Evolutionary conservation across 2,888 invertebrate genomes (phyloP).

Genomic region (Lumbricus terrestris): DNA sequence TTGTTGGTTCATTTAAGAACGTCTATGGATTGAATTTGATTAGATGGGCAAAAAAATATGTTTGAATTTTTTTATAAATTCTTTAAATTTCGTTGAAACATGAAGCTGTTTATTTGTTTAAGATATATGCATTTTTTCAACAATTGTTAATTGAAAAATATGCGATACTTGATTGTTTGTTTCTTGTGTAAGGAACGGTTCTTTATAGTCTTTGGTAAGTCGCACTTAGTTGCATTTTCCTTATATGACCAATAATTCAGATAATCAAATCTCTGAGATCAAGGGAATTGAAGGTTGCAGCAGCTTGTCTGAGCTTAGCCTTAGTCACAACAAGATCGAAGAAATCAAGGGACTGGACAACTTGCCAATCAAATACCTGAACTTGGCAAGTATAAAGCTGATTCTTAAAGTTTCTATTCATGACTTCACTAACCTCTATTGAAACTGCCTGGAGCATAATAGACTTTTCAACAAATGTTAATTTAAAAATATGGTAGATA

Average conservation of each 20-base stretch:
- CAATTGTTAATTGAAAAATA: neutral
- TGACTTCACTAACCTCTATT: neutral
- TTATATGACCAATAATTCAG: constrained; percentile 38
- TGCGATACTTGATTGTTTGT: neutral
- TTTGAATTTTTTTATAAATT: neutral
- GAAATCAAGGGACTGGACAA: constrained; percentile 52
- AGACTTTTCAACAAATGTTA: no score
- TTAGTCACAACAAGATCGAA: constrained; percentile 55
- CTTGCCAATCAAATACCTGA: constrained; percentile 52
- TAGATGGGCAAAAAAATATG: neutral
- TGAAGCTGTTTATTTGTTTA: no score
- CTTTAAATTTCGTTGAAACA: neutral
- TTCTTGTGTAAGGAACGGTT: neutral
- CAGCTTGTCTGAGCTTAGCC: constrained; percentile 49
- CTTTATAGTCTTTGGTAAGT: neutral
- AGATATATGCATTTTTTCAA: neutral
- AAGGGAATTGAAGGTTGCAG: constrained; percentile 50
- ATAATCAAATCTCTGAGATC: constrained; percentile 51
- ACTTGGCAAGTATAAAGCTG: constrained; percentile 47
- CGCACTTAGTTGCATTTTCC: neutral
- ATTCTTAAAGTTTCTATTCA: neutral
- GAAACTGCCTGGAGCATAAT: no score
- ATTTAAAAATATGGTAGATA: no score
- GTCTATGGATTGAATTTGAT: neutral
- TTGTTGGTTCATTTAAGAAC: neutral